Evolutionary conservation across 1,140 invertebrate species (phyloP).

Genomic region (Lordiphosa mommai): DNA sequence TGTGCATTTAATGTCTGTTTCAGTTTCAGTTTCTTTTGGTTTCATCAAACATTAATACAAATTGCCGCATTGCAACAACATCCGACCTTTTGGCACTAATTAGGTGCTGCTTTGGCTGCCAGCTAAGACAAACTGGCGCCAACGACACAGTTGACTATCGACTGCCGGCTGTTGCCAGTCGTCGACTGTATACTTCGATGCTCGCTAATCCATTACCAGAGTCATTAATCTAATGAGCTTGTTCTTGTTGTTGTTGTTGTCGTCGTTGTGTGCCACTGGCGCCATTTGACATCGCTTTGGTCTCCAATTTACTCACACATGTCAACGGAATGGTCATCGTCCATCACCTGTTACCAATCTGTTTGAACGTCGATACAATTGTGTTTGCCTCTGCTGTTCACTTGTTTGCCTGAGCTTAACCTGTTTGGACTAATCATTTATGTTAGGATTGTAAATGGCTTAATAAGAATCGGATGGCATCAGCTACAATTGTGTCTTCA

Average conservation of each 20-base stretch:
- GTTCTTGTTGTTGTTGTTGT: constrained; percentile 28
- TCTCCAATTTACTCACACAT: constrained; percentile 54
- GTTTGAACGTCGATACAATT: constrained; percentile 55
- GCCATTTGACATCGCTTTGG: constrained; percentile 23
- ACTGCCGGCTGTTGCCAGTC: not conserved
- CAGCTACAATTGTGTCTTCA: too few species aligned
- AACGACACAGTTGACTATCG: constrained; percentile 44
- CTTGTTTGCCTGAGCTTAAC: constrained; percentile 37
- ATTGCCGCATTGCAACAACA: constrained; percentile 8
- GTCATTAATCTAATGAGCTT: constrained; percentile 77
- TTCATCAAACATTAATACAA: constrained; percentile 21
- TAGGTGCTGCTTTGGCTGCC: constrained; percentile 59
- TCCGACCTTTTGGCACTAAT: constrained; percentile 63
- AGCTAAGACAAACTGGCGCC: constrained; percentile 54
- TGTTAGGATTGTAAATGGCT: constrained; percentile 27
- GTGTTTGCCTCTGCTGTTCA: not conserved
- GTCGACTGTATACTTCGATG: constrained; percentile 40
- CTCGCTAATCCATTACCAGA: constrained; percentile 72
- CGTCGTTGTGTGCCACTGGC: constrained; percentile 10
- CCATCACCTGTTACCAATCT: constrained; percentile 64
- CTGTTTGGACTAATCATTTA: constrained; percentile 26
- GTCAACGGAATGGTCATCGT: constrained; percentile 48
- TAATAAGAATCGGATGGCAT: too few species aligned
- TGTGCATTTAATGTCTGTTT: constrained; percentile 23
- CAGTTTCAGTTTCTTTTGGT: not conserved